A percentile compares a stretch with the other conserved stretches of the same genome.
Evolutionary conservation across 2,113 vertebrate genomes (phyloP).

Genomic region (Excalfactoria chinensis): DNA sequence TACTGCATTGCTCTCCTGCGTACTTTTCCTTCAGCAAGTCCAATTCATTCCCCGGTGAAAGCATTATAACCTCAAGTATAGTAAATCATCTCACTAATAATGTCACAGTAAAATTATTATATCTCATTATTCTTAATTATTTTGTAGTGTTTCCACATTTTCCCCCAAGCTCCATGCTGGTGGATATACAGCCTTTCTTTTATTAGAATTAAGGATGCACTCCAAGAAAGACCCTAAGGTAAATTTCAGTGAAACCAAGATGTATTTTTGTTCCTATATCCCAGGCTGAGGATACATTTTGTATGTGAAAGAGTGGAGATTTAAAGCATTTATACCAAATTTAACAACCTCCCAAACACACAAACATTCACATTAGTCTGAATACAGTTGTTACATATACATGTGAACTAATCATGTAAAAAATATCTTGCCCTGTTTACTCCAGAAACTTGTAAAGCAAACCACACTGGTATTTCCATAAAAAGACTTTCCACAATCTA

Average conservation of each 20-base stretch:
- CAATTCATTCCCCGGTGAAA: constrained; percentile 15
- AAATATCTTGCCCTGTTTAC: background rate
- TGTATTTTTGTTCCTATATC: background rate
- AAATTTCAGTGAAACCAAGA: background rate
- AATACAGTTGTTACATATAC: background rate
- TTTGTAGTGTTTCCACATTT: background rate
- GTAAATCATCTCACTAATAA: constrained; percentile 51
- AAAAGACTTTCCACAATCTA: background rate
- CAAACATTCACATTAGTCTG: background rate
- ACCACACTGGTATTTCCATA: background rate
- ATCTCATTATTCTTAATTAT: constrained; percentile 2
- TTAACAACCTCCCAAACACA: background rate
- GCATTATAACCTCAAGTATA: background rate
- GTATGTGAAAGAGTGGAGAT: background rate
- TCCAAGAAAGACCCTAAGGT: background rate
- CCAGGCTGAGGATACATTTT: background rate
- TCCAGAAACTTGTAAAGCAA: background rate
- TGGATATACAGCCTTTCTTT: background rate
- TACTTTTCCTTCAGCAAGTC: constrained; percentile 36
- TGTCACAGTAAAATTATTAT: constrained; percentile 9
- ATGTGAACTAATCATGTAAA: background rate
- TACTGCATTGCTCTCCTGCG: constrained; percentile 42
- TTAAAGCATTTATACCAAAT: background rate
- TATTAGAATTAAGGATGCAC: background rate
- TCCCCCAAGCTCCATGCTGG: background rate